Base-by-base conservation (phyloP, 2,888 invertebrate species). In the Phaedon cochleariae region DNA sequence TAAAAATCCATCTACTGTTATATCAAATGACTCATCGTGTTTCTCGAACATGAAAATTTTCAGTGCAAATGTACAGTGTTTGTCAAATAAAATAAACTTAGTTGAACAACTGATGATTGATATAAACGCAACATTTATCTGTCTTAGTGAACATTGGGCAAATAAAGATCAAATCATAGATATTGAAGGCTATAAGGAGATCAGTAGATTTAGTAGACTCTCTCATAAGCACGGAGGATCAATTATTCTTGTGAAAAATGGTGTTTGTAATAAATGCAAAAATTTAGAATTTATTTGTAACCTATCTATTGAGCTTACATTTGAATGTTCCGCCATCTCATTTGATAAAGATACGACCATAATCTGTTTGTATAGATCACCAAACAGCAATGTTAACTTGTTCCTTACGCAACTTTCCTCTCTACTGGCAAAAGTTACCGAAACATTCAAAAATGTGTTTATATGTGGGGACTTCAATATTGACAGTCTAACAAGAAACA, bases 281-380 rank as follows among this genome's bases (percentile, higher is more conserved):
- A 52, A 26, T 52, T 26, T 29, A 26, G 9, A 52, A 29, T 51
- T 51, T 2, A 51, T 51, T 51, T 51, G 22, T 51, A 51, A 51
- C 51, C 22, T 51, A n/a, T 4, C 51, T 21, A 51, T 26, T 17
- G 29, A 52, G 52, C 7, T 29, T 12, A 1, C 52, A 52, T 52
- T 52, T 21, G 31, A 52, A 52, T 52, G 52, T 52, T 52, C 26
- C 12, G 52, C 29, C 26, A 52, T 52, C 29, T 52, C 52, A 26
- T 52, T 52, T 15, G 31, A 52, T 7, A 29, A 52, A 52, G 52
- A 52, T 22, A 29, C 52, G 29, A 29, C 22, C 51, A 7, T 51
- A 51, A 41, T 51, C 26, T 53, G 53, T 53, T 18, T 53, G 34
- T 53, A 53, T 18, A 53, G 53, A 34, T 53, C 53, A 53, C 53